A percentile compares a stretch with the other conserved stretches of the same genome.
Conservation (phyloP, 2,113 vertebrate species). For the Colaptes auratus region DNA sequence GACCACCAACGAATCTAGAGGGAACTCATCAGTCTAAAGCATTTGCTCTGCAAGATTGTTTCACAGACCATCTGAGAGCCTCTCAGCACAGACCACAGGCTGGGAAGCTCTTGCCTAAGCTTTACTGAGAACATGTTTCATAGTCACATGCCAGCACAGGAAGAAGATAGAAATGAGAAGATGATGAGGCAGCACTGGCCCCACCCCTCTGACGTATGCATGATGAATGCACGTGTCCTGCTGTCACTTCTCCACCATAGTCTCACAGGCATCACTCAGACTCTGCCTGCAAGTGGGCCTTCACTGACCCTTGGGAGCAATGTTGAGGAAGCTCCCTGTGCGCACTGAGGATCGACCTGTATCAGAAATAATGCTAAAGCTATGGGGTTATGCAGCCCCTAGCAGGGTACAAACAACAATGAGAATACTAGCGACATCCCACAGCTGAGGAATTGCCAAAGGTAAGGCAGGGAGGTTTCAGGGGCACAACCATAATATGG, state of each 20-base stretch:
- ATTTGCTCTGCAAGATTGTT: not conserved
- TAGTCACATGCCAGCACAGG: not conserved
- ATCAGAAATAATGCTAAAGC: not conserved
- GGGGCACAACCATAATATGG: not conserved
- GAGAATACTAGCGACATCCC: not conserved
- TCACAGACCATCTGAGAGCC: not conserved
- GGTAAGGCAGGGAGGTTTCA: not conserved
- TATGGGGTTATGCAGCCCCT: not conserved
- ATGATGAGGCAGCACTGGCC: not conserved
- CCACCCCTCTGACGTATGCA: not conserved
- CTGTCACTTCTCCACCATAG: not conserved
- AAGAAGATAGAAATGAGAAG: not conserved
- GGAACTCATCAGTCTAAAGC: not conserved
- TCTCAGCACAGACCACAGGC: not conserved
- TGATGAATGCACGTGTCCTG: not conserved
- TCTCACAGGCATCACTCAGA: not conserved
- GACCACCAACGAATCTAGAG: not conserved
- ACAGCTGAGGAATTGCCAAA: not conserved
- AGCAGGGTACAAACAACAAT: not conserved
- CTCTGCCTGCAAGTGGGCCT: not conserved
- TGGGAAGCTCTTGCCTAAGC: not conserved
- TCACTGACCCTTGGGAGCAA: not conserved
- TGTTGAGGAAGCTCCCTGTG: not conserved
- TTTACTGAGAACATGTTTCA: not conserved
- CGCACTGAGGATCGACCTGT: not conserved